Conservation (phyloP, 2,113 vertebrate genomes). For the Bostrychus sinensis region DNA sequence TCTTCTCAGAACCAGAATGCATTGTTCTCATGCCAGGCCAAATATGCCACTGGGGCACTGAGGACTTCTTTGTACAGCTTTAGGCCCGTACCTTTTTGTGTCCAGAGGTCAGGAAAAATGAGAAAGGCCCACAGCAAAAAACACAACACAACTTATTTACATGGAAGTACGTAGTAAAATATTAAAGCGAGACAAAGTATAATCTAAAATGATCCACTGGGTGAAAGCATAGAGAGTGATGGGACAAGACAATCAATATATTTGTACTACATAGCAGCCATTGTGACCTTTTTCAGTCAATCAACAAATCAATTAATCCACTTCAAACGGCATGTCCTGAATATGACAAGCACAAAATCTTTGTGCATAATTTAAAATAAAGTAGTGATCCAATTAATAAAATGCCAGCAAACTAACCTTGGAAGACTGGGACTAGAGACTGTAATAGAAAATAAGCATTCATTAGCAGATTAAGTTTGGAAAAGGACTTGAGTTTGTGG, state of each 20-base stretch:
- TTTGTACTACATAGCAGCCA: not conserved
- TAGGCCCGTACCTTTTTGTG: constrained; percentile 12
- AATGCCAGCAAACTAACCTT: too few relatives aligned
- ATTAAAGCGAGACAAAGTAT: not conserved
- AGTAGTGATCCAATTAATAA: too few relatives aligned
- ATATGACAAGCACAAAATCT: not conserved
- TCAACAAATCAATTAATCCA: not conserved
- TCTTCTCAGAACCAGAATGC: constrained; percentile 15
- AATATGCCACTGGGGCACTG: constrained; percentile 44
- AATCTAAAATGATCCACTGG: not conserved
- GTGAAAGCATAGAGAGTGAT: not conserved
- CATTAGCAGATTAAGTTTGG: too few relatives aligned
- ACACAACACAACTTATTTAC: not conserved
- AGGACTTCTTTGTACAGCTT: constrained; percentile 34
- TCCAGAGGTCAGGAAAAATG: not conserved
- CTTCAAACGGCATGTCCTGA: not conserved
- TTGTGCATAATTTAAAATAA: too few relatives aligned
- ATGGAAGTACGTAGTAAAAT: not conserved
- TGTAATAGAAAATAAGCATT: too few relatives aligned
- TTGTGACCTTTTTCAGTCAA: not conserved
- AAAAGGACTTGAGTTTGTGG: too few relatives aligned
- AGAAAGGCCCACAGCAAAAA: not conserved
- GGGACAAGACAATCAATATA: not conserved
- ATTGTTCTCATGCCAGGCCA: constrained; percentile 44
- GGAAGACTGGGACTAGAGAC: too few relatives aligned